Evolutionary conservation across 2,888 invertebrate species (phyloP).

Genomic region (Liopterus haemorrhoidalis): DNA sequence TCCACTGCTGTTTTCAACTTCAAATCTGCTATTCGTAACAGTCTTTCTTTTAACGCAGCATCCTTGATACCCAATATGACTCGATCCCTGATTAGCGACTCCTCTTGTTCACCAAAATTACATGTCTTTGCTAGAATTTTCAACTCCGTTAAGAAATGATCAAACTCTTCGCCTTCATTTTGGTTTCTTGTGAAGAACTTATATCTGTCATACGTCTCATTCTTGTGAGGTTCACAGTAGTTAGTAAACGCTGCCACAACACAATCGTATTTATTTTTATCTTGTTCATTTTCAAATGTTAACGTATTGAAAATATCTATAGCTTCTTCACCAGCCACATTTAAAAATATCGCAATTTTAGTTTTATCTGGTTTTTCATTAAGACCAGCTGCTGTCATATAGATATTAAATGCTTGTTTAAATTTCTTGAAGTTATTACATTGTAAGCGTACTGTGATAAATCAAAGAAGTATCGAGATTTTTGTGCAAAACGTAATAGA

Average conservation of each 20-base stretch:
- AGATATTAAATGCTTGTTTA: no score
- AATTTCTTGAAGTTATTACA: no score
- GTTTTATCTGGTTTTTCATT: no score
- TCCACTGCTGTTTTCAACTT: background rate
- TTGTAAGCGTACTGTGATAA: no score
- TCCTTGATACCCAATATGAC: conserved; percentile 5
- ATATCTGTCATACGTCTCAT: background rate
- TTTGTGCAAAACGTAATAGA: no score
- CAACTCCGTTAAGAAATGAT: conserved; percentile 4
- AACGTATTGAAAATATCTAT: conserved; percentile 32
- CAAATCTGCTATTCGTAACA: background rate
- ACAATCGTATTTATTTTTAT: conserved; percentile 24
- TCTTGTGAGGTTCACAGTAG: conserved; percentile 18
- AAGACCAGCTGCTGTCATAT: no score
- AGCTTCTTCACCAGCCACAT: conserved; percentile 31
- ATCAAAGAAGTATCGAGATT: no score
- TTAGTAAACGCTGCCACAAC: conserved; percentile 27
- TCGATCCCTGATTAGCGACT: conserved; percentile 1
- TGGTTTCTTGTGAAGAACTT: conserved; percentile 1
- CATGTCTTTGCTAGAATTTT: conserved; percentile 3
- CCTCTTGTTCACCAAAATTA: conserved; percentile 10
- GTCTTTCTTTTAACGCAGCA: conserved; percentile 2
- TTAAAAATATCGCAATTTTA: conserved; percentile 30
- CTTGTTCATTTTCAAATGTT: conserved; percentile 24
- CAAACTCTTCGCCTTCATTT: background rate